Conservation (phyloP, 2,113 vertebrate genomes). For the Sardina pilchardus region DNA sequence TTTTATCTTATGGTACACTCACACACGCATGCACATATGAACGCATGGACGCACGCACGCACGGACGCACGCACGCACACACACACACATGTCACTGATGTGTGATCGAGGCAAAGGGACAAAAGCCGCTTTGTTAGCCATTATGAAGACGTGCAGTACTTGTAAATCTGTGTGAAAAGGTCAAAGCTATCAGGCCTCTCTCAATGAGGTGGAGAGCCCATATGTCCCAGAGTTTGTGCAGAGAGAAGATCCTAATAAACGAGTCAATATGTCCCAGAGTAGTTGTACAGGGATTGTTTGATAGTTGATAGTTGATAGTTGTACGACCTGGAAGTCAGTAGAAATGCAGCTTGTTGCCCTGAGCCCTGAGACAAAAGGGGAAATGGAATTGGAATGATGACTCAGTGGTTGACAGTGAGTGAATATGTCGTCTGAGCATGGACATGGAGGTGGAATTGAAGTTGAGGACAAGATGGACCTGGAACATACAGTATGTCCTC, state of each 20-base stretch:
- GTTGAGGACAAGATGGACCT: background rate
- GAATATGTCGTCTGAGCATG: background rate
- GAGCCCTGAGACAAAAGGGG: no score
- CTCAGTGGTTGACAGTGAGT: background rate
- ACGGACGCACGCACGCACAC: background rate
- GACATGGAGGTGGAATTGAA: background rate
- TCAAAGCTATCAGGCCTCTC: slow-evolving; percentile 36
- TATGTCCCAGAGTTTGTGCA: no score
- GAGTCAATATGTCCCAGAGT: no score
- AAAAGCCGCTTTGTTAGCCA: slow-evolving; percentile 24
- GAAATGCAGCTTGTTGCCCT: background rate
- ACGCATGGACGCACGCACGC: background rate
- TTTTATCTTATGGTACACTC: background rate
- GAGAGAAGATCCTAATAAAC: no score
- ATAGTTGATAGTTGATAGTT: no score
- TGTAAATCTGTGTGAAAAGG: slow-evolving; percentile 45
- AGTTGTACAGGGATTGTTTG: background rate
- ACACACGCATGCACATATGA: background rate
- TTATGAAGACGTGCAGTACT: slow-evolving; percentile 17
- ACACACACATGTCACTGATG: background rate
- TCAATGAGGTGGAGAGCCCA: slow-evolving; percentile 26
- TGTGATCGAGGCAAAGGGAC: background rate
- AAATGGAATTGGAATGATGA: background rate
- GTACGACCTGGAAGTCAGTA: no score
- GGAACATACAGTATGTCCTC: background rate